Evolutionary conservation across 2,888 invertebrate species (phyloP).

Genomic region (Synanthedon formicaeformis): DNA sequence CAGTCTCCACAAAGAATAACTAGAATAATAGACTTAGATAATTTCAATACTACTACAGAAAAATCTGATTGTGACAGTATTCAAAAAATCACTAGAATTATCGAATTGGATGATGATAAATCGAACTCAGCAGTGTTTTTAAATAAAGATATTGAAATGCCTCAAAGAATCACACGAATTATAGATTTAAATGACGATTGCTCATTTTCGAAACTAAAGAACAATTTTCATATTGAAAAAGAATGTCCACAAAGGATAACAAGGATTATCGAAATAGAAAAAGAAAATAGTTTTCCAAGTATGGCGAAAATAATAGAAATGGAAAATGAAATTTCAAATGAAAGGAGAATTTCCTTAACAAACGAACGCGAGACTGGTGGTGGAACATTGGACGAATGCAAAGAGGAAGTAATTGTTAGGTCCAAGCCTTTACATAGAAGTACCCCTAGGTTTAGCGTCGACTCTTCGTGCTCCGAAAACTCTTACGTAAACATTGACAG

Average conservation of each 20-base stretch:
- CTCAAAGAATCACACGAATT: conserved; percentile 55
- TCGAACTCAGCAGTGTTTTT: conserved; percentile 26
- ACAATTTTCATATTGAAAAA: conserved; percentile 29
- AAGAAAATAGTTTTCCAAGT: conserved; percentile 54
- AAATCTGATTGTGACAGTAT: conserved; percentile 39
- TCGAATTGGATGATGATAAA: conserved; percentile 51
- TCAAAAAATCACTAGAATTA: conserved; percentile 59
- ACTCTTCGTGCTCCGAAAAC: conserved; percentile 70
- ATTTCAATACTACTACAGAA: conserved; percentile 31
- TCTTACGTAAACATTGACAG: conserved; percentile 68
- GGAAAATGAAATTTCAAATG: conserved; percentile 65
- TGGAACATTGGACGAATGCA: conserved; percentile 37
- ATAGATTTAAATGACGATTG: conserved; percentile 56
- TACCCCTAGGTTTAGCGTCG: conserved; percentile 63
- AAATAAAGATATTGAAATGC: conserved; percentile 37
- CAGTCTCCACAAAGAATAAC: conserved; percentile 54
- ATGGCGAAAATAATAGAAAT: conserved; percentile 66
- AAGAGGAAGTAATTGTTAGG: conserved; percentile 47
- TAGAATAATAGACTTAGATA: conserved; percentile 59
- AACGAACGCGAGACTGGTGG: conserved; percentile 64
- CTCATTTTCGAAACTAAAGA: conserved; percentile 44
- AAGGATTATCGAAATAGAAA: conserved; percentile 51
- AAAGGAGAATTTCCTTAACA: conserved; percentile 58
- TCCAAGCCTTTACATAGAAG: conserved; percentile 50
- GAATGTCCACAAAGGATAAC: conserved; percentile 45